Evolutionary conservation across 2,888 invertebrate species (phyloP), one percentile per base, ranked within the genome.

Genomic region (Imbricaverruca yamaguchii): DNA sequence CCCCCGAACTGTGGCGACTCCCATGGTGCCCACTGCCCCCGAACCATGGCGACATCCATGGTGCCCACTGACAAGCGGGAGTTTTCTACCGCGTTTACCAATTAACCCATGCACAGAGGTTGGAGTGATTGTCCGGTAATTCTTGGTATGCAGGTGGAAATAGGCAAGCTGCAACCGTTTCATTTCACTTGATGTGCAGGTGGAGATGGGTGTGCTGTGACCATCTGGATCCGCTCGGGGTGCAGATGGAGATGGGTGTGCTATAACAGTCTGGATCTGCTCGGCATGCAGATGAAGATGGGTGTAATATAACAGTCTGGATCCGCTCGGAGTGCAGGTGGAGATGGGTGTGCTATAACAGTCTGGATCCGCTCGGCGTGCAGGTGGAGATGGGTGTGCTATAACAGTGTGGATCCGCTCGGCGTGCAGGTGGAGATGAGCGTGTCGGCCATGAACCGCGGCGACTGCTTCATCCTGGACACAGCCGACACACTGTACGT

Each of bases 401-500:
- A 61, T 61, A 18, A 61, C 15, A 61, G 59, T 18, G 13, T 4
- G 59, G 59, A 15, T 61, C 61, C 61, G 13, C 65, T 67, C n/a
- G n/a, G 39, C 39, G 39, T 39, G 6, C 9, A 89, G 88, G 89
- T 89, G 77, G 86, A 87, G 81, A 85, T 87, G 69, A 84, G 84
- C 69, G 91, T 93, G 82, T 91, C 92, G 0, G 93, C 95, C 4
- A 93, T 97, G 92, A 97, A 97, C 89, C 92, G 92, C 87, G 96
- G 96, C 0, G 96, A 97, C 87, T 93, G 93, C 85, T 97, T 95
- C 89, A 93, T 97, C 85, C 88, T 97, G 86, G 96, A 96, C 87
- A 87, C 87, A 67, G 91, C 92, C 81, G 80, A 83, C n/a, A 83
- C 83, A 55, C 92, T 97, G 83, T 93, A 91, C 85, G 92, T 95